Evolutionary conservation across 2,113 vertebrate species (phyloP).

Genomic region (Isichthys henryi): DNA sequence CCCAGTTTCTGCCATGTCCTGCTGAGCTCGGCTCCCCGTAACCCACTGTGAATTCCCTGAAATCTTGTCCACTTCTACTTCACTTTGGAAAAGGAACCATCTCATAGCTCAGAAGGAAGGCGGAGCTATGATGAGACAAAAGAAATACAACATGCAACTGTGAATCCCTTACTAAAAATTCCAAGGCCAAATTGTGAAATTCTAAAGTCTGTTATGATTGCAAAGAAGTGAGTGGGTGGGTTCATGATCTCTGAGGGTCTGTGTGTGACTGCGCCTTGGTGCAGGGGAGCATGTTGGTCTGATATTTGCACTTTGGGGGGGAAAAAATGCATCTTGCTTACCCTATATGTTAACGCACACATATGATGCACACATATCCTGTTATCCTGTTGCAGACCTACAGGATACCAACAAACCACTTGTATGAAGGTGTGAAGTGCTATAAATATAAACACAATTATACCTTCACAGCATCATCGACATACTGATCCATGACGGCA

Average conservation of each 20-base stretch:
- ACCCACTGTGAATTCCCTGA: conserved; percentile 22
- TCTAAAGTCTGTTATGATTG: not conserved
- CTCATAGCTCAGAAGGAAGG: not conserved
- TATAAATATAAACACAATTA: not conserved
- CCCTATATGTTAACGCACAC: not conserved
- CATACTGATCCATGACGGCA: not conserved
- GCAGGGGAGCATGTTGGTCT: not conserved
- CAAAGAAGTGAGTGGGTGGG: too few species aligned
- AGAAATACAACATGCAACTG: not conserved
- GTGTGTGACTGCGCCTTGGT: not conserved
- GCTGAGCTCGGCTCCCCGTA: conserved; percentile 17
- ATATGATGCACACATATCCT: not conserved
- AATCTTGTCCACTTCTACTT: conserved; percentile 8
- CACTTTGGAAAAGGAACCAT: not conserved
- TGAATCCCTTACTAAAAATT: not conserved
- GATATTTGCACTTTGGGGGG: not conserved
- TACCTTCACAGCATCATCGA: not conserved
- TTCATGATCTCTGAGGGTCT: not conserved
- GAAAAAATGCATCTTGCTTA: not conserved
- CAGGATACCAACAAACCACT: not conserved
- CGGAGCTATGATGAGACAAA: not conserved
- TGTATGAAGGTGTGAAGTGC: not conserved
- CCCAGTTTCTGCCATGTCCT: conserved; percentile 18
- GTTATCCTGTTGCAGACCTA: not conserved
- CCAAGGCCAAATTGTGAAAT: not conserved